Evolutionary conservation across 2,888 invertebrate genomes (phyloP).

Genomic region (Pristionchus entomophagus): DNA sequence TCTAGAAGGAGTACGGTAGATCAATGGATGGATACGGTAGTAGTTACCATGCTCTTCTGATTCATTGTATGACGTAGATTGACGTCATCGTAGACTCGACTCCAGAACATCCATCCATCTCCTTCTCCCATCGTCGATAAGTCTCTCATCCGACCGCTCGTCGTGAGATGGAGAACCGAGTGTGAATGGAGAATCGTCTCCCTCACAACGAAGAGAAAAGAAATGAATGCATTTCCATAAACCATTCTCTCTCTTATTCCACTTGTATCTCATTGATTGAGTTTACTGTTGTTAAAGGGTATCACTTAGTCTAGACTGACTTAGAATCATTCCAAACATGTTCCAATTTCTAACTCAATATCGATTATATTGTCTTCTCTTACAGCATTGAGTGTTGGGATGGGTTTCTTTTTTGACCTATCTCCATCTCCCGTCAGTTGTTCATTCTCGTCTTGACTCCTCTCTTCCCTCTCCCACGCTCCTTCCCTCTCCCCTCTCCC

Average conservation of each 20-base stretch:
- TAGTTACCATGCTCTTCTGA: slow-evolving; percentile 42
- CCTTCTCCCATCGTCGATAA: slow-evolving; percentile 9
- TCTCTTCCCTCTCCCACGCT: too few species aligned
- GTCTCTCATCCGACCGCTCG: slow-evolving; percentile 38
- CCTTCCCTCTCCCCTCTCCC: not conserved
- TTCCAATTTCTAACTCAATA: too few species aligned
- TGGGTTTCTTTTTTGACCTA: slow-evolving; percentile 29
- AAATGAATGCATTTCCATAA: too few species aligned
- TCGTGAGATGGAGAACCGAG: not conserved
- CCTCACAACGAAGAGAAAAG: not conserved
- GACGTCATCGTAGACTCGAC: slow-evolving; percentile 33
- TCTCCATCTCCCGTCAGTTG: not conserved
- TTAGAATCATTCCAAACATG: not conserved
- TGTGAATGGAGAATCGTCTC: slow-evolving; percentile 10
- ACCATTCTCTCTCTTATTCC: not conserved
- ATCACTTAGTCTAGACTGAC: too few species aligned
- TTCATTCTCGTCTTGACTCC: slow-evolving; percentile 9
- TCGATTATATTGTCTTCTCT: slow-evolving; percentile 26
- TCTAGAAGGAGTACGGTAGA: slow-evolving; percentile 18
- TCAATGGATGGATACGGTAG: not conserved
- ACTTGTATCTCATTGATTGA: not conserved
- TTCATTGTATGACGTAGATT: slow-evolving; percentile 35
- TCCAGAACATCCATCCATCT: slow-evolving; percentile 46
- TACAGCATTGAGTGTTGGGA: not conserved
- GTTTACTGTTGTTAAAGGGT: not conserved